A percentile compares a stretch with the other conserved stretches of the same genome.
Conservation (phyloP, 2,113 vertebrate species). For the Sprattus sprattus region DNA sequence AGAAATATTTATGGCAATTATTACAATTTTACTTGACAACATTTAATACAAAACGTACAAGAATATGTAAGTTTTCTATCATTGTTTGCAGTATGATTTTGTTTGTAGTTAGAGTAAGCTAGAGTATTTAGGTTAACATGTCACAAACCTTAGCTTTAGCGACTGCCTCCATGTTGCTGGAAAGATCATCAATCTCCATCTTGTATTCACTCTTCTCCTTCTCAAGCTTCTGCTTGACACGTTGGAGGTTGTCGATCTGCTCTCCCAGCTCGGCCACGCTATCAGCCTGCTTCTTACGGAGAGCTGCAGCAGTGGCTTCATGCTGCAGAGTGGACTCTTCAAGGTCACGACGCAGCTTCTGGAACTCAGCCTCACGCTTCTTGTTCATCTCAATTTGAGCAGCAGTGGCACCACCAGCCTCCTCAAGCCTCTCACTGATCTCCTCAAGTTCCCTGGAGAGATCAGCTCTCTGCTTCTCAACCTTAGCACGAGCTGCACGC, state of each 20-base stretch:
- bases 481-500: conserved; percentile 70
- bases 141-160: conserved; percentile 62
- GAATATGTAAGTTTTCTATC: too few species aligned
- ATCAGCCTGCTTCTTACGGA: conserved; percentile 83
- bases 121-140: neutral
- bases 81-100: too few species aligned
- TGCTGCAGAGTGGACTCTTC: conserved; percentile 90
- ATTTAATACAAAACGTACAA: too few species aligned
- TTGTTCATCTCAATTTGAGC: conserved; percentile 74
- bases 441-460: conserved; percentile 87
- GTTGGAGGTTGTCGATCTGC: conserved; percentile 77
- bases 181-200: conserved; percentile 47
- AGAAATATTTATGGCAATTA: too few species aligned
- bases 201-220: conserved; percentile 57
- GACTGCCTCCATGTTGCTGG: conserved; percentile 69
- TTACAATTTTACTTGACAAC: too few species aligned
- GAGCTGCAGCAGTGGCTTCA: conserved; percentile 77
- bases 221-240: conserved; percentile 70
- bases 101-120: too few species aligned
- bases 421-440: conserved; percentile 80
- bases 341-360: conserved; percentile 85
- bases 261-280: conserved; percentile 64
- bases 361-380: conserved; percentile 73
- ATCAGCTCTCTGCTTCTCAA: conserved; percentile 83
- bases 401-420: conserved; percentile 69